phyloP scores from a whole-genome alignment of 2,797 vertebrate genomes.

The Hylomyscus alleni region DNA sequence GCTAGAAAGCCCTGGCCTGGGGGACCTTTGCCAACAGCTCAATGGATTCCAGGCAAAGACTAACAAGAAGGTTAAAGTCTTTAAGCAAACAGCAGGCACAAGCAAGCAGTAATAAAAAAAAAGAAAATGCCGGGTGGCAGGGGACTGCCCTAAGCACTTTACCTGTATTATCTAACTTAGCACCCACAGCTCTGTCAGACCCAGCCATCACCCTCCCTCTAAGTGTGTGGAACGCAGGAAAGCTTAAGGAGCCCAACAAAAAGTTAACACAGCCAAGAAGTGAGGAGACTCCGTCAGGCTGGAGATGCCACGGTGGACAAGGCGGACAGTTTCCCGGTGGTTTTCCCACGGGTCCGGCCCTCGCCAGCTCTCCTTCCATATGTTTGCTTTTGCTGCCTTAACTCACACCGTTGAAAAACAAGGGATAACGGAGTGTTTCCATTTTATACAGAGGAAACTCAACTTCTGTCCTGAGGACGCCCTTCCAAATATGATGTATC shows the following conservation, averaged over 20 bases:
- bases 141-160: conserved; percentile 6
- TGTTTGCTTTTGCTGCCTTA: conserved; percentile 11
- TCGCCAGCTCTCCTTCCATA: background rate
- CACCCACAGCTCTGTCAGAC: background rate
- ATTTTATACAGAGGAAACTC: background rate
- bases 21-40: background rate
- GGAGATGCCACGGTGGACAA: background rate
- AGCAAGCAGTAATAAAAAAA: background rate
- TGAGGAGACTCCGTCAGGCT: background rate
- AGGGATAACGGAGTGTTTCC: background rate
- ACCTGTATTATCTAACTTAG: background rate
- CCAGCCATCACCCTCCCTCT: background rate
- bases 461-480: background rate
- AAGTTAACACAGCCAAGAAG: background rate
- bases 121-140: background rate
- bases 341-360: background rate
- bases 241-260: background rate
- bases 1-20: background rate
- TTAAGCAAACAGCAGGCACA: background rate
- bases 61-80: background rate
- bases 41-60: conserved; percentile 32
- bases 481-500: background rate
- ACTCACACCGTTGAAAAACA: background rate
- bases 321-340: background rate
- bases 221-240: background rate